A percentile compares a stretch with the other conserved stretches of the same genome.
Evolutionary conservation across 2,888 invertebrate species (phyloP).

Genomic region (Tachina lurida): DNA sequence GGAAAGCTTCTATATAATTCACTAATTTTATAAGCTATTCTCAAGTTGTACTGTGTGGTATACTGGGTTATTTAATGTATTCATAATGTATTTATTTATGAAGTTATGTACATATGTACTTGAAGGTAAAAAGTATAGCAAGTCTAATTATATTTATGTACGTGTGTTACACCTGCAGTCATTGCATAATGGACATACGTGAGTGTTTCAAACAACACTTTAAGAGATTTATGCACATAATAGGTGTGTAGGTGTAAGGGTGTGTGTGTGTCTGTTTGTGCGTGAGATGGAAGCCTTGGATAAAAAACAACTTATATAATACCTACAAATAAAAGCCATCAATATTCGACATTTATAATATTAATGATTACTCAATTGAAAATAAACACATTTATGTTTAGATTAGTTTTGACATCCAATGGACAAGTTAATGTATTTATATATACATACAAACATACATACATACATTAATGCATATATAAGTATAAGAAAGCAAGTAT

Average conservation of each 20-base stretch:
- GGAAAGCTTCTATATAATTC: too few relatives aligned
- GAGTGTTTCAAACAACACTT: background rate
- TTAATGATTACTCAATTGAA: conserved; percentile 70
- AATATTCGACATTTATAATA: conserved; percentile 62
- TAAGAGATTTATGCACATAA: background rate
- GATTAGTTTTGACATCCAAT: conserved; percentile 67
- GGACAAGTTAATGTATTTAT: conserved; percentile 61
- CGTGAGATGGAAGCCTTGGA: background rate
- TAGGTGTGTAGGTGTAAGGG: background rate
- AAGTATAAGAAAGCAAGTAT: too few relatives aligned
- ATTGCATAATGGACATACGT: background rate
- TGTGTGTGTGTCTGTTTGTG: background rate
- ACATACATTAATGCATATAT: too few relatives aligned
- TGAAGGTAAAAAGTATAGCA: conserved; percentile 7
- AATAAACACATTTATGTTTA: conserved; percentile 59
- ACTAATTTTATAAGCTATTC: too few relatives aligned
- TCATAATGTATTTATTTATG: background rate
- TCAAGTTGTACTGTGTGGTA: too few relatives aligned
- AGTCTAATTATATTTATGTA: conserved; percentile 20
- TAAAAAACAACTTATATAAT: background rate
- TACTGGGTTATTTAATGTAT: background rate
- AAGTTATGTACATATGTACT: background rate
- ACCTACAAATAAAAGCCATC: conserved; percentile 40
- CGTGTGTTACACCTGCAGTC: conserved; percentile 8
- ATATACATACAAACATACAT: conserved; percentile 17